These are phyloP conservation scores for Corythaeola cristata DNA, from an alignment of 2,113 vertebrate species.

Conservation along the genomic window DNA sequence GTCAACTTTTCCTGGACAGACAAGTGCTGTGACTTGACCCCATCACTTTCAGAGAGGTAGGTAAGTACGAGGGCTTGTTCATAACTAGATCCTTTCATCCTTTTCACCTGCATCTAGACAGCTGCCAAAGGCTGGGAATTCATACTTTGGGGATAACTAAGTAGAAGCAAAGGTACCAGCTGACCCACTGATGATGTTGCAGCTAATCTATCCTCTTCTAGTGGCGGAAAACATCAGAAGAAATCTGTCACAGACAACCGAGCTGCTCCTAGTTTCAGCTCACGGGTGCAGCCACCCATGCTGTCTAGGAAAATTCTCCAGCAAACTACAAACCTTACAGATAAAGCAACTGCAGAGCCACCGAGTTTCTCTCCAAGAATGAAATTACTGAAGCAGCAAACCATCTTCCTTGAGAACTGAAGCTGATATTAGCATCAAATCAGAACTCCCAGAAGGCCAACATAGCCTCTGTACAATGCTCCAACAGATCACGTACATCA, in stretches of 20 bases:
- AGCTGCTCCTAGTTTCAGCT: neutral
- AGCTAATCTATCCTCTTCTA: neutral
- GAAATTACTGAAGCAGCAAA: neutral
- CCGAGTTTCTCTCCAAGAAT: neutral
- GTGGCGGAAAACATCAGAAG: fast-evolving
- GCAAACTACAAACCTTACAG: neutral
- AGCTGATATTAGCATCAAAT: neutral
- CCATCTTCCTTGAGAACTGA: neutral
- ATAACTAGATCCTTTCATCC: neutral
- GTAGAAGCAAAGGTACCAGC: neutral
- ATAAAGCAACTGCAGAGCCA: neutral
- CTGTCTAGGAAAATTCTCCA: neutral
- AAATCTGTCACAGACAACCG: neutral
- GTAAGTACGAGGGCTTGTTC: neutral
- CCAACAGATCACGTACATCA: neutral
- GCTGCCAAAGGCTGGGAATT: neutral
- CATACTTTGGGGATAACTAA: neutral
- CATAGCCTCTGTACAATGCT: neutral
- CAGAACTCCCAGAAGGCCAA: neutral
- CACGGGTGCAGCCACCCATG: neutral
- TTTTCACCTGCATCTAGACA: neutral
- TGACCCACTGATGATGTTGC: neutral
- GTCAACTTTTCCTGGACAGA: neutral
- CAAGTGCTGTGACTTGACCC: neutral
- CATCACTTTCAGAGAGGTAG: neutral